Base-by-base conservation (phyloP, 2,113 vertebrate species). In the Tetrao urogallus region DNA sequence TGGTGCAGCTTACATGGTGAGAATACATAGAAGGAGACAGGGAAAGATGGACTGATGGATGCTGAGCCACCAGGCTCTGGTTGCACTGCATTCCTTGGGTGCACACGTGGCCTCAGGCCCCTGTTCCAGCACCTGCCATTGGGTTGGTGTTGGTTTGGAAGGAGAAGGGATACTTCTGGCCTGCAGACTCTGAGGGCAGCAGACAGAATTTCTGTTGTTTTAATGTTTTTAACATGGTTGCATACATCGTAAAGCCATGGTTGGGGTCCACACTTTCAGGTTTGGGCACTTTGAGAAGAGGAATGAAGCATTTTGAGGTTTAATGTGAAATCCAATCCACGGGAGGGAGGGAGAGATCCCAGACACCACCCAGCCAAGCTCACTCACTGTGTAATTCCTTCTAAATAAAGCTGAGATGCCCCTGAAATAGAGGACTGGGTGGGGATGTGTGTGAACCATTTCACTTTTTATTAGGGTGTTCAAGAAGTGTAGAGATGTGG, bases 31-130 rank as follows among this genome's bases (percentile, higher is more conserved):
- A 52, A 52, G 50, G 50, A 56, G 16, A 32, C 16, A 56, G 6
- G 92, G 89, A 93, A 66, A 71, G 84, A 50, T 3, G 22, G 60
- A 38, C 0, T 1, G 3, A 69, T 5, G 60, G 40, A 13, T 11
- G 36, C 61, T 25, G 75, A 87, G 81, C 81, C 47, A 71, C 48
- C 8, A 2, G 56, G 24, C 91, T 97, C 93, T 76, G 22, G 91
- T 95, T 43, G 57, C 43, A 8, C 88, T 76, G 7, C 88, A 86
- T 97, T 94, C 91, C 90, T 96, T 24, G 2, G 1, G 20, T 61
- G 93, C 87, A 64, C 2, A 10, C n/a, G 22, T 87, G 72, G 91
- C 93, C 91, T 91, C 94, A 71, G 82, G 56, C 82, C 80, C 47
- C 58, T 24, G 10, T 36, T 38, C 85, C 86, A 10, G 87, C 75